phyloP scores from a whole-genome alignment of 2,888 invertebrate species.

The Melanchra persicariae region DNA sequence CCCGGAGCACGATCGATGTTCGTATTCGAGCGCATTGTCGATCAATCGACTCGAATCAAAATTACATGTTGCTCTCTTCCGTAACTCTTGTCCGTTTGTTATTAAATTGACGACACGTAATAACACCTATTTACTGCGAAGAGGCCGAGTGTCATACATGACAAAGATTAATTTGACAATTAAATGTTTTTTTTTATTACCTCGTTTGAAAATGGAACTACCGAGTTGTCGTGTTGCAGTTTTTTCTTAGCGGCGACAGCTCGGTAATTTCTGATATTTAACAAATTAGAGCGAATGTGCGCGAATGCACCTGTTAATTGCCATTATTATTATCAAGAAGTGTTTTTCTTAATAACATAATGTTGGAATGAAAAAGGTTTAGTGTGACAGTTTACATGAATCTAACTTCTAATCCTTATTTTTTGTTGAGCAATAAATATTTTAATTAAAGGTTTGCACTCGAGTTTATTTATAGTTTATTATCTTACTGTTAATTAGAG shows the following conservation, averaged over 20 bases:
- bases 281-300: conserved; percentile 51
- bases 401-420: conserved; percentile 17
- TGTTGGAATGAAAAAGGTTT: conserved; percentile 19
- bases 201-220: conserved; percentile 48
- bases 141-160: conserved; percentile 72
- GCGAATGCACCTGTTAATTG: conserved; percentile 50
- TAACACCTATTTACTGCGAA: conserved; percentile 78
- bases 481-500: conserved; percentile 43
- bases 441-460: conserved; percentile 40
- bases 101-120: conserved; percentile 82
- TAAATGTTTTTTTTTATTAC: conserved; percentile 51
- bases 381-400: conserved; percentile 24
- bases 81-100: conserved; percentile 79
- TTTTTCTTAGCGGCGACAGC: conserved; percentile 55
- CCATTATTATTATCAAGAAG: conserved; percentile 32
- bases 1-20: conserved; percentile 71
- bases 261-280: conserved; percentile 56
- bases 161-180: conserved; percentile 78
- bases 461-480: conserved; percentile 29
- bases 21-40: conserved; percentile 77
- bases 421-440: conserved; percentile 42
- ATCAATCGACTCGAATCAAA: conserved; percentile 77
- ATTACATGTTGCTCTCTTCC: conserved; percentile 83
- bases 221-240: conserved; percentile 23
- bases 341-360: conserved; percentile 25